These are phyloP conservation scores for Pundamilia nyererei DNA, from an alignment of 2,113 vertebrate genomes.

Conservation along the genomic window DNA sequence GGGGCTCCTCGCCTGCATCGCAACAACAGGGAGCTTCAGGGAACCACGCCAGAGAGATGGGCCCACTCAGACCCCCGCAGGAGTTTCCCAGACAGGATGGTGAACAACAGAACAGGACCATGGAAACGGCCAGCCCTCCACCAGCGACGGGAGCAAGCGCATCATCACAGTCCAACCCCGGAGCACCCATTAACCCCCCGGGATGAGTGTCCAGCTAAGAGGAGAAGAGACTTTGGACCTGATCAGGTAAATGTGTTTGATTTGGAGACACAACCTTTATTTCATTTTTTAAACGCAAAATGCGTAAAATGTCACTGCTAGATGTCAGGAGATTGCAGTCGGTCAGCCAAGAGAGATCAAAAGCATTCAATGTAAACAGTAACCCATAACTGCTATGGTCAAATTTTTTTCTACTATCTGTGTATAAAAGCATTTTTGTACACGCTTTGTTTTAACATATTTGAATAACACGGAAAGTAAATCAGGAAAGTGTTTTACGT, in stretches of 20 bases:
- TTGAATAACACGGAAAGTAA: neutral
- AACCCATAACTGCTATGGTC: neutral
- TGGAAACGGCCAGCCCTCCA: constrained; percentile 63
- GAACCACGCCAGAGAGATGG: constrained; percentile 74
- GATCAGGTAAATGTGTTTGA: constrained; percentile 69
- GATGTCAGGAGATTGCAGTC: neutral
- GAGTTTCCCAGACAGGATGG: constrained; percentile 46
- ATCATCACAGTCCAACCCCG: constrained; percentile 46
- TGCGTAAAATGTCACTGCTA: neutral
- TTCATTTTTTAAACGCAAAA: neutral
- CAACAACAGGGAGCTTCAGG: constrained; percentile 68
- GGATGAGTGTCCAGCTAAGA: constrained; percentile 75
- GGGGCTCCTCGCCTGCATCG: constrained; percentile 72
- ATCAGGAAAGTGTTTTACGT: neutral
- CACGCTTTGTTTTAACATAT: neutral
- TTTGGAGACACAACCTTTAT: neutral
- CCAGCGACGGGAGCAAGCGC: constrained; percentile 49
- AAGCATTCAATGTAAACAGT: neutral
- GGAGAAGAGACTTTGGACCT: constrained; percentile 72
- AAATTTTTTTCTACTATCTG: neutral
- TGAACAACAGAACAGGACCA: constrained; percentile 46
- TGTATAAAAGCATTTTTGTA: neutral
- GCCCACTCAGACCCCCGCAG: constrained; percentile 51
- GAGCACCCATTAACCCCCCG: constrained; percentile 38
- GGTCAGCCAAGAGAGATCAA: neutral